phyloP scores from a whole-genome alignment of 1,140 invertebrate genomes.

The Dendrolimus kikuchii region DNA sequence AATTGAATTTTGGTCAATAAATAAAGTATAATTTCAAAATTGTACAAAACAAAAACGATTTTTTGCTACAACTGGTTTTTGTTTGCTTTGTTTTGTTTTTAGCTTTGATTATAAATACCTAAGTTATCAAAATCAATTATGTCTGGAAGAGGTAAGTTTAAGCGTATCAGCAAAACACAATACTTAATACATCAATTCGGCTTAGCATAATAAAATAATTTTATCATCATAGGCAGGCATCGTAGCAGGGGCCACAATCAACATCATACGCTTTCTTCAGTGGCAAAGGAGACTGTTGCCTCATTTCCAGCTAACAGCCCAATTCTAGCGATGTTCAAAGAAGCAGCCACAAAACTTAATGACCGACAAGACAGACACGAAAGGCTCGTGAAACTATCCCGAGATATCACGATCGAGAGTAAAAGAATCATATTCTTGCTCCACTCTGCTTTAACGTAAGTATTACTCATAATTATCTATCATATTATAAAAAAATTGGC shows the following conservation, averaged over 20 bases:
- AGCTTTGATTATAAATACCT: too few species aligned
- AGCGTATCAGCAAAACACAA: too few species aligned
- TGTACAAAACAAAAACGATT: too few species aligned
- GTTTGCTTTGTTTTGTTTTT: too few species aligned
- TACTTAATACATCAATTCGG: too few species aligned
- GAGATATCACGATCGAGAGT: constrained; percentile 94
- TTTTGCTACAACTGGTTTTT: too few species aligned
- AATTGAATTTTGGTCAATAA: too few species aligned
- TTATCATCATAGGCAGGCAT: constrained; percentile 30
- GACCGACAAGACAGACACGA: constrained; percentile 89
- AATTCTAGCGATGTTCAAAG: constrained; percentile 78
- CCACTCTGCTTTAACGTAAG: constrained; percentile 77
- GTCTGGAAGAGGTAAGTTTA: too few species aligned
- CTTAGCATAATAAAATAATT: too few species aligned
- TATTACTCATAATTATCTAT: constrained; percentile 9
- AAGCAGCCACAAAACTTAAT: constrained; percentile 81
- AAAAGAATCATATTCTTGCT: constrained; percentile 92
- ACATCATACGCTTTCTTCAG: constrained; percentile 31
- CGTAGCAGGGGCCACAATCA: constrained; percentile 36
- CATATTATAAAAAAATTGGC: constrained; percentile 4
- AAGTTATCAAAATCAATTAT: too few species aligned
- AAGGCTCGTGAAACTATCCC: constrained; percentile 85
- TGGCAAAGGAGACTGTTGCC: constrained; percentile 33
- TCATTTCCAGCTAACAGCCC: constrained; percentile 66
- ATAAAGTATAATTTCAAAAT: too few species aligned